phyloP scores from a whole-genome alignment of 2,113 vertebrate species.

The Clarias magur region DNA sequence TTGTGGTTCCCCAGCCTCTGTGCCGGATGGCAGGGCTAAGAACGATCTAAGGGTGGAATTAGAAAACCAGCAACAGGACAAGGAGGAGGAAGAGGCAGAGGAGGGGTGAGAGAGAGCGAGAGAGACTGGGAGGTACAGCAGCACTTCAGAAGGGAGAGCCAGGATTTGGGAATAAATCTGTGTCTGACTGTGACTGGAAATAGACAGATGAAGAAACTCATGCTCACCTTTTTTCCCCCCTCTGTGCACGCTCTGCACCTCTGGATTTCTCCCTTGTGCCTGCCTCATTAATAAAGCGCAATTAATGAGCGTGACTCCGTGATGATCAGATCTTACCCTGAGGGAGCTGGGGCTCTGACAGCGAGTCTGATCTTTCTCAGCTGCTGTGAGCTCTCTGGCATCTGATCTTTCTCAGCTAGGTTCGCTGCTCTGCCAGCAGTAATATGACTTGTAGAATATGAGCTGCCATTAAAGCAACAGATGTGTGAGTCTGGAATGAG shows the following conservation, averaged over 20 bases:
- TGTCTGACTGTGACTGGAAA: not conserved
- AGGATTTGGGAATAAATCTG: slow-evolving; percentile 31
- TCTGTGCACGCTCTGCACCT: not conserved
- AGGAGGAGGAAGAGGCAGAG: slow-evolving; percentile 7
- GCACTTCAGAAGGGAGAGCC: slow-evolving; percentile 39
- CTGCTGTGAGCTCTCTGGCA: slow-evolving; percentile 25
- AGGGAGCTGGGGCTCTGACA: slow-evolving; percentile 31
- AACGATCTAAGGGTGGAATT: slow-evolving; percentile 53
- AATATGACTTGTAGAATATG: slow-evolving; percentile 37
- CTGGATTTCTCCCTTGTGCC: not conserved
- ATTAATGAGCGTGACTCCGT: slow-evolving; percentile 35
- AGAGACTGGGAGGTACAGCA: slow-evolving; percentile 39
- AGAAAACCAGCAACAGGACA: slow-evolving; percentile 47
- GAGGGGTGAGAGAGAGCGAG: not conserved
- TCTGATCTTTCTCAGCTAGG: slow-evolving; percentile 39
- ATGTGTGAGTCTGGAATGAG: slow-evolving; percentile 32
- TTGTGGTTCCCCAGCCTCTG: slow-evolving; percentile 51
- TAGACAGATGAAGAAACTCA: not conserved
- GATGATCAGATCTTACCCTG: slow-evolving; percentile 19
- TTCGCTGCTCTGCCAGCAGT: slow-evolving; percentile 23
- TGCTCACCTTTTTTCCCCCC: slow-evolving; percentile 22
- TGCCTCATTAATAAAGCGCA: slow-evolving; percentile 30
- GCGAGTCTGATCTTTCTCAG: slow-evolving; percentile 40
- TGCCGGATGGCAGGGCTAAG: slow-evolving; percentile 43
- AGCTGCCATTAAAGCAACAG: slow-evolving; percentile 42